phyloP scores from a whole-genome alignment of 2,888 invertebrate species.

The Lepidocyrtinus sp. region DNA sequence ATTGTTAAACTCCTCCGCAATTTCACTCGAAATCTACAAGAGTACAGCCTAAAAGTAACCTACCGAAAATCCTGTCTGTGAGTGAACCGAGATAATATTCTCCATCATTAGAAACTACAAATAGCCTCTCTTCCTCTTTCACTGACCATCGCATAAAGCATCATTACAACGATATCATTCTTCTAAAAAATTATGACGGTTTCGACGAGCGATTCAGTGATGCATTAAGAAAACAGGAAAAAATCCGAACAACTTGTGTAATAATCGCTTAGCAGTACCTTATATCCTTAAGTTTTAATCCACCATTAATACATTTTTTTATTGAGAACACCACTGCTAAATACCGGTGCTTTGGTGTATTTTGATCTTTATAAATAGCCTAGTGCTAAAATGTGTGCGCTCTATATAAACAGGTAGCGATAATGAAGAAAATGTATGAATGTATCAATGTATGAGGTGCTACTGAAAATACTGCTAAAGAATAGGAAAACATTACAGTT shows the following conservation, averaged over 20 bases:
- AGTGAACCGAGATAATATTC: not conserved
- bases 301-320: not conserved
- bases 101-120: not conserved
- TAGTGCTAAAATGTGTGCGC: not conserved
- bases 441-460: not conserved
- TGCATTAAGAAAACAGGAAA: not conserved
- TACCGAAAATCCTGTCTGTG: not conserved
- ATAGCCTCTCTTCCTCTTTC: too few relatives aligned
- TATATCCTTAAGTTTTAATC: not conserved
- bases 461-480: not conserved
- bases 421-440: not conserved
- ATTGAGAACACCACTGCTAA: not conserved
- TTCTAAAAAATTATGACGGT: not conserved
- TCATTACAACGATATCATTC: not conserved
- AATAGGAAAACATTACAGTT: slow-evolving; percentile 29
- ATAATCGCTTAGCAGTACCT: not conserved
- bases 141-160: not conserved
- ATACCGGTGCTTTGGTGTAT: not conserved
- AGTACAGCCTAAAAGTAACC: not conserved
- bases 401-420: not conserved
- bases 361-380: not conserved
- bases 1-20: not conserved
- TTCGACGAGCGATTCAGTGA: not conserved
- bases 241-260: too few relatives aligned
- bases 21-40: too few relatives aligned